Evolutionary conservation across 1,140 invertebrate genomes (phyloP).

Genomic region (Drosophila burlai): DNA sequence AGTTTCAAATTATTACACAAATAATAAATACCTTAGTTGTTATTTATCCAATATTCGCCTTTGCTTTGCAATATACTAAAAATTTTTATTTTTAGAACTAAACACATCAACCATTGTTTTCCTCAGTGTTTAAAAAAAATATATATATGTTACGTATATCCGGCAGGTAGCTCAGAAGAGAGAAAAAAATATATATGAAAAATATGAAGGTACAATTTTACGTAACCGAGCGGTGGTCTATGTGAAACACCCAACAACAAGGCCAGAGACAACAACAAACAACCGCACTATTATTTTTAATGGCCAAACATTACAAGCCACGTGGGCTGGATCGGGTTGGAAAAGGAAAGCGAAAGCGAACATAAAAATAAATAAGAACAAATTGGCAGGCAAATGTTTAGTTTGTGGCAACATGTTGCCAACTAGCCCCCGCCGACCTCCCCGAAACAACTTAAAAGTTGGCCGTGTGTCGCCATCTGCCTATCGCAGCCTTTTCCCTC

Average conservation of each 20-base stretch:
- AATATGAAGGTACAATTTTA: conserved; percentile 64
- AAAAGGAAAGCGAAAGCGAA: conserved; percentile 51
- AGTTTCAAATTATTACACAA: too few species aligned
- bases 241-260: conserved; percentile 36
- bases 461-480: conserved; percentile 37
- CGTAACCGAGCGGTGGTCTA: conserved; percentile 50
- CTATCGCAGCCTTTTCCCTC: conserved; percentile 21
- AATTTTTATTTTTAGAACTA: neutral
- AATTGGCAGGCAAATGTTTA: conserved; percentile 82
- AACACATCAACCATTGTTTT: neutral
- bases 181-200: conserved; percentile 31
- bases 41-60: neutral
- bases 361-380: conserved; percentile 84
- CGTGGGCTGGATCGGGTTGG: conserved; percentile 37
- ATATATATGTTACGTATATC: conserved; percentile 15
- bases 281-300: conserved; percentile 84
- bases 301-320: conserved; percentile 78
- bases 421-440: conserved; percentile 20
- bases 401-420: conserved; percentile 69
- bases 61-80: too few species aligned
- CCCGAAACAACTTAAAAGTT: conserved; percentile 62
- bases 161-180: conserved; percentile 2
- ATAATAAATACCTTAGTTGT: too few species aligned
- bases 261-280: conserved; percentile 42
- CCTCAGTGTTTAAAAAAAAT: conserved; percentile 9